These are phyloP conservation scores for Bovichtus variegatus DNA, from an alignment of 2,797 vertebrate genomes.

Conservation along the genomic window DNA sequence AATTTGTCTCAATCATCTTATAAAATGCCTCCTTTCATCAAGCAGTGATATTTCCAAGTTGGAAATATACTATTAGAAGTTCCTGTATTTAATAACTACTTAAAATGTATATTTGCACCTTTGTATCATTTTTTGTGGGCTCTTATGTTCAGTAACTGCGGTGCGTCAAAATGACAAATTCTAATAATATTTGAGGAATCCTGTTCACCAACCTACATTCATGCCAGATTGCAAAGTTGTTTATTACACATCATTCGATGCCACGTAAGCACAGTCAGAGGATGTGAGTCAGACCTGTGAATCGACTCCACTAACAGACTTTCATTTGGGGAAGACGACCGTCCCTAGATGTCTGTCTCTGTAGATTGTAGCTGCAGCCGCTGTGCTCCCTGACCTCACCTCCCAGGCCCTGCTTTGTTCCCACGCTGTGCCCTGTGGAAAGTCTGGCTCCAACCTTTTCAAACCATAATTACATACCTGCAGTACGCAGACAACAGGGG, in stretches of 20 bases:
- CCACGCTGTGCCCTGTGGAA: constrained; percentile 75
- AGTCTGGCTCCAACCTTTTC: constrained; percentile 82
- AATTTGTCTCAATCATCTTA: not conserved
- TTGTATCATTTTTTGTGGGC: not conserved
- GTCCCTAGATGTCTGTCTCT: constrained; percentile 42
- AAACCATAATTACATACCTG: constrained; percentile 84
- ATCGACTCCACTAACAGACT: constrained; percentile 23
- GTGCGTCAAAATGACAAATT: constrained; percentile 25
- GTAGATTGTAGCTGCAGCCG: constrained; percentile 4
- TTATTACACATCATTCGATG: constrained; percentile 65
- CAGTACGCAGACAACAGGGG: constrained; percentile 77
- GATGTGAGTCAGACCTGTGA: constrained; percentile 51
- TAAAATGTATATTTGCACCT: not conserved
- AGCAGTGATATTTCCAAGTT: not conserved
- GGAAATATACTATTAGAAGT: too few species aligned
- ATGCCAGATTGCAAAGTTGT: constrained; percentile 59
- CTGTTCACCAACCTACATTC: constrained; percentile 44
- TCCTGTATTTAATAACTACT: not conserved
- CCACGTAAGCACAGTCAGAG: constrained; percentile 56
- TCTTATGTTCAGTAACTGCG: not conserved
- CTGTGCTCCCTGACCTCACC: constrained; percentile 62
- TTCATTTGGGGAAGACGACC: constrained; percentile 41
- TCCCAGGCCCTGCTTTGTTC: constrained; percentile 75
- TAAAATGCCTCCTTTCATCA: not conserved
- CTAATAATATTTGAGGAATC: constrained; percentile 33